A percentile compares a stretch with the other conserved stretches of the same genome.
Conservation (phyloP, 2,113 vertebrate species). For the Kryptolebias marmoratus region DNA sequence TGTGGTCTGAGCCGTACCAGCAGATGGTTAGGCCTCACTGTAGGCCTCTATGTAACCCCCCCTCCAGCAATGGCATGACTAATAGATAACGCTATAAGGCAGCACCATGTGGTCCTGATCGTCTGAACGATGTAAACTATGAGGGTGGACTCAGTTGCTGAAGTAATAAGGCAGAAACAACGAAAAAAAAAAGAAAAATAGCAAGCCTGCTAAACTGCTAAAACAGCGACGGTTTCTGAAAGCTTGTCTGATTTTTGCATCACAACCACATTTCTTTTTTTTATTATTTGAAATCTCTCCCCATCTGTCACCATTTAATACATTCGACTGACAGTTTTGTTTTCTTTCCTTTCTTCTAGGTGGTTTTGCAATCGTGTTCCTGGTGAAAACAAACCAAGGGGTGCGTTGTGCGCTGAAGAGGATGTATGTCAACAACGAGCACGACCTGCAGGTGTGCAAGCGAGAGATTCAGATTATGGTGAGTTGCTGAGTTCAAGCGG, state of each 20-base stretch:
- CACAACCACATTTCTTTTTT: no score
- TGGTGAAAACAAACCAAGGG: constrained; percentile 92
- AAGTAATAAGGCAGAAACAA: constrained; percentile 5
- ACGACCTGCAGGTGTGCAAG: constrained; percentile 97
- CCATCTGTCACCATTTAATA: not conserved
- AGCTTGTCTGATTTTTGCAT: not conserved
- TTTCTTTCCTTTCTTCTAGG: constrained; percentile 74
- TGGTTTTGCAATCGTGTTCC: constrained; percentile 96
- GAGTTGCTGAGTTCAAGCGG: constrained; percentile 64
- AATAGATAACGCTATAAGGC: constrained; percentile 70
- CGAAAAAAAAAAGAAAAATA: not conserved
- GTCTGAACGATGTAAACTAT: constrained; percentile 14
- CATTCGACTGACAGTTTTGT: not conserved
- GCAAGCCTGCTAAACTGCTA: not conserved
- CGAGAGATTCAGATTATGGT: constrained; percentile 99
- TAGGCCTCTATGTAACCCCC: constrained; percentile 66
- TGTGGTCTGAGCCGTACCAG: constrained; percentile 67
- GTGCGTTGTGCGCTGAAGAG: constrained; percentile 96
- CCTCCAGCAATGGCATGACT: constrained; percentile 76
- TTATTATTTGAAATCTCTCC: no score
- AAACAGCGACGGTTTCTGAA: not conserved
- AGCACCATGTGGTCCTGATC: constrained; percentile 59
- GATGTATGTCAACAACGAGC: constrained; percentile 98
- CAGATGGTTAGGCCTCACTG: constrained; percentile 75
- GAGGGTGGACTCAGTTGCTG: constrained; percentile 10